Evolutionary conservation across 2,797 vertebrate genomes (phyloP), one percentile per base, ranked within the genome.

Genomic region (Pachyuromys duprasi): DNA sequence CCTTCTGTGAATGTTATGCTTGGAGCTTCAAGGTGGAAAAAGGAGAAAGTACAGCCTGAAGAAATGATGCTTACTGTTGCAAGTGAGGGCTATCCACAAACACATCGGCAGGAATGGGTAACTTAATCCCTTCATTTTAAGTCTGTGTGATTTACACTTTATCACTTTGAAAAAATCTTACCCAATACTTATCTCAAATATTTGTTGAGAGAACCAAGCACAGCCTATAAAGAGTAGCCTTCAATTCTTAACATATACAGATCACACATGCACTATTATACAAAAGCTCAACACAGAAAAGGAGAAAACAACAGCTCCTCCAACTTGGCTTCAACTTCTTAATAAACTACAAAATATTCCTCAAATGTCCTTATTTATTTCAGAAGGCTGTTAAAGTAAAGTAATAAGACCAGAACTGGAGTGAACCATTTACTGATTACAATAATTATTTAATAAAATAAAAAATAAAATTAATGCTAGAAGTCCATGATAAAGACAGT

Each of bases 301-400:
- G 49, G 28, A 93, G 82, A 74, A 87, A 86, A 93, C 79, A 95
- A 86, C 1, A 90, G 70, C 93, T 93, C 39, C 33, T 26, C 75
- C 80, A 22, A 91, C 62, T 86, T 94, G 75, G 90, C 24, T 96
- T 90, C 95, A 72, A 70, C 78, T 55, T 80, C 63, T 67, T 49
- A 95, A 80, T 62, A 84, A 97, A 79, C 80, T 92, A 24, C 31
- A 84, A 84, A 84, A 84, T 53, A 84, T 67, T 12, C 42, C 62
- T 9, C 63, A 67, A 53, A 67, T 67, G 12, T 33, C 42, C 63
- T 67, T 49, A 24, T 84, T 49, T 84, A 33, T n/a, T 67, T 53
- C 67, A 94, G 57, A 89, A 93, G 81, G 11, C 78, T 79, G 18
- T 74, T 93, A 95, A 91, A 86, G 53, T 49, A 94, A 91, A 97